Evolutionary conservation across 2,113 vertebrate species (phyloP), one percentile per base, ranked within the genome.

Genomic region (Willisornis vidua): DNA sequence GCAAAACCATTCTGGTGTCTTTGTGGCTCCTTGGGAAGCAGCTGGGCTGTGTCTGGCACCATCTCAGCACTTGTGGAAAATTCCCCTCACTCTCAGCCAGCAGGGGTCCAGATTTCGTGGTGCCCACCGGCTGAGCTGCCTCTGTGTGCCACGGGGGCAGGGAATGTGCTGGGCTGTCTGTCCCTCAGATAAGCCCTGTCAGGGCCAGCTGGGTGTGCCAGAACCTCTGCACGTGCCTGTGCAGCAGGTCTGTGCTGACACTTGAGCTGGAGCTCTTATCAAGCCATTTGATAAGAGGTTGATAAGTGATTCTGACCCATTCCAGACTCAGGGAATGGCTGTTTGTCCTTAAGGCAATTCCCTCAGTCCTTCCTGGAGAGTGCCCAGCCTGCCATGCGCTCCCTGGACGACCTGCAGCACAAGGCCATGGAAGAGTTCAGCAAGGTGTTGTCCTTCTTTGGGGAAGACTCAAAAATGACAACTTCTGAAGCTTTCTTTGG

Each of bases 401-500:
- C 98, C 5, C 98, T 99, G 93, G 99, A 99, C 0, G 99, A 99
- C 2, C 98, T 99, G 93, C 99, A 99, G 97, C 98, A 97, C 31
- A 98, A 98, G 87, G 98, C 99, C 24, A 99, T 98, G 97, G 99
- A 99, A 4, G 99, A 99, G 87, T 99, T 99, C 96, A 76, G 97
- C 94, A 99, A 98, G 92, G 99, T 99, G 48, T 90, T 99, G 29
- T 98, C 98, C 35, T 99, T 98, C 97, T 99, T 99, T 0, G 99
- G 99, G 49, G 99, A 99, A 84, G 99, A 99, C 96, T 98, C 99
- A 10, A 99, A 99, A 85, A 98, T 98, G 97, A 98, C 99, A 39
- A 99, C 98, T 62, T 99, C 99, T 0, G 99, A 99, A 96, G 96
- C 98, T 39, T 99, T 99, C 97, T 99, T 99, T 13, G 99, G 98